These are phyloP conservation scores for Tetraodon nigroviridis DNA, from an alignment of 2,113 vertebrate genomes.

Conservation along the genomic window DNA sequence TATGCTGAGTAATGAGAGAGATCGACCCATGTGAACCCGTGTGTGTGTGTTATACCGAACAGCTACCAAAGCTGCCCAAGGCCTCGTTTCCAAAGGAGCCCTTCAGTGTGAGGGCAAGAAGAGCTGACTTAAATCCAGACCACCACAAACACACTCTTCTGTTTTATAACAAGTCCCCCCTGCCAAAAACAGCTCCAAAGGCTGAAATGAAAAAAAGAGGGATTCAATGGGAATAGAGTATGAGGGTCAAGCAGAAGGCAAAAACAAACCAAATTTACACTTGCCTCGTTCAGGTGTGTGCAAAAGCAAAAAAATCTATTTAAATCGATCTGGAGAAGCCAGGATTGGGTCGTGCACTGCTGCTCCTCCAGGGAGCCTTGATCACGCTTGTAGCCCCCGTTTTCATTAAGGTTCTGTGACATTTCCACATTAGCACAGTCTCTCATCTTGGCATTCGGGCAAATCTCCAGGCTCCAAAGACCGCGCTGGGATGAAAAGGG, in stretches of 20 bases:
- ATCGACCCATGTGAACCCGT: slow-evolving; percentile 40
- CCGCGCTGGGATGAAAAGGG: slow-evolving; percentile 37
- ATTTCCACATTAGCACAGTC: slow-evolving; percentile 63
- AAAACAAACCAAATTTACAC: slow-evolving; percentile 54
- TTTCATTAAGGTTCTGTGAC: slow-evolving; percentile 75
- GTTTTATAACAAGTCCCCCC: slow-evolving; percentile 46
- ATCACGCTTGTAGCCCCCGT: slow-evolving; percentile 68
- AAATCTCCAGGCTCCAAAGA: slow-evolving; percentile 55
- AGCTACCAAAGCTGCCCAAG: slow-evolving; percentile 40
- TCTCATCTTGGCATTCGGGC: slow-evolving; percentile 60
- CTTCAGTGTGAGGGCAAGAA: slow-evolving; percentile 57
- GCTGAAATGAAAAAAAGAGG: slow-evolving; percentile 45
- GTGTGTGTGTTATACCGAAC: slow-evolving; percentile 25
- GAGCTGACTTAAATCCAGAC: slow-evolving; percentile 54
- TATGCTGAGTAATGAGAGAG: slow-evolving; percentile 62
- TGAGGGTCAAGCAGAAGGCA: slow-evolving; percentile 17
- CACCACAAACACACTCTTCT: slow-evolving; percentile 59
- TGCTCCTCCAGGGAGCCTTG: slow-evolving; percentile 65
- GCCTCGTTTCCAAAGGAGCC: slow-evolving; percentile 54
- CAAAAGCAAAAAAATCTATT: slow-evolving; percentile 73
- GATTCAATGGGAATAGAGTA: slow-evolving; percentile 46
- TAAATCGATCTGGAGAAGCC: slow-evolving; percentile 59
- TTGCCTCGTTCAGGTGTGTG: slow-evolving; percentile 64
- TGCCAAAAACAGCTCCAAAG: slow-evolving; percentile 53
- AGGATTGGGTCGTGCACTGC: slow-evolving; percentile 56